Conservation (phyloP, 2,888 invertebrate species). For the Allolobophora icterica region DNA sequence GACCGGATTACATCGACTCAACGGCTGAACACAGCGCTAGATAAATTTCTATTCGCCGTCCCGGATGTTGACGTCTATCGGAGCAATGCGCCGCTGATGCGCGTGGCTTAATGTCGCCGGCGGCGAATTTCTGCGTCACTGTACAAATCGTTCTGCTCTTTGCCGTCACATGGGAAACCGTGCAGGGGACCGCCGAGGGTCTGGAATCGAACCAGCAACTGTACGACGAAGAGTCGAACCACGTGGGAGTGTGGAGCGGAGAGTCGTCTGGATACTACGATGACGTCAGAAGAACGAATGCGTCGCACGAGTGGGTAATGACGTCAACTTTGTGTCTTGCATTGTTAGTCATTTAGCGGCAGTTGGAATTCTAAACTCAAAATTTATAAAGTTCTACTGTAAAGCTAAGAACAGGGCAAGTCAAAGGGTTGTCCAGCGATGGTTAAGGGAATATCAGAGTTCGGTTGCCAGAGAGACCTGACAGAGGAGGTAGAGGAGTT, state of each 20-base stretch:
- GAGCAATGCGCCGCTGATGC: conserved; percentile 4
- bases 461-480: no score
- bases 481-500: no score
- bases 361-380: no score
- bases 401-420: no score
- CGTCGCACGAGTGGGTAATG: conserved; percentile 25
- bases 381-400: no score
- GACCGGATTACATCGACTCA: neutral
- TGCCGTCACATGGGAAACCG: neutral
- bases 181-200: neutral
- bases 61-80: neutral
- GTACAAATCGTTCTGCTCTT: neutral
- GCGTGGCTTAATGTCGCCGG: neutral
- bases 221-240: neutral
- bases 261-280: conserved; percentile 2
- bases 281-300: conserved; percentile 3
- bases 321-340: neutral
- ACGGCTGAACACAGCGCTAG: neutral
- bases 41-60: neutral
- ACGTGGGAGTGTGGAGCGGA: neutral
- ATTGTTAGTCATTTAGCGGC: neutral
- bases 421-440: no score
- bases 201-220: conserved; percentile 7
- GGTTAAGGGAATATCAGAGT: no score
- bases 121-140: neutral